These are phyloP conservation scores for Oligia latruncula DNA, from an alignment of 2,888 invertebrate species.

Conservation along the genomic window DNA sequence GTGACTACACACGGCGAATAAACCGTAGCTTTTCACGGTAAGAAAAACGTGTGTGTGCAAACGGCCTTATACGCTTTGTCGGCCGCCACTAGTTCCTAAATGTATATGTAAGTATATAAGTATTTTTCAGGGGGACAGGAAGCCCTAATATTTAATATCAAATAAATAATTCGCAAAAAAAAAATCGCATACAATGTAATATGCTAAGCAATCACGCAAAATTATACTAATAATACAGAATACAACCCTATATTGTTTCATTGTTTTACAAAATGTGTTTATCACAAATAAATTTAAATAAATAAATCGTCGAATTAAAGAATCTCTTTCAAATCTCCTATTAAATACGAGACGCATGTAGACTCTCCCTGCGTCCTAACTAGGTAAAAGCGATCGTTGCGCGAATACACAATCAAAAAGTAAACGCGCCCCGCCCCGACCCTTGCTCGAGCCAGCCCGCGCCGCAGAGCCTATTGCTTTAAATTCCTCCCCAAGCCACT, in stretches of 20 bases:
- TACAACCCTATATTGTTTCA: slow-evolving; percentile 21
- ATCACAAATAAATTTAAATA: slow-evolving; percentile 40
- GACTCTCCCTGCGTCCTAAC: background rate
- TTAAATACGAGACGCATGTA: background rate
- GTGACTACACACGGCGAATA: no score
- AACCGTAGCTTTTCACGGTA: background rate
- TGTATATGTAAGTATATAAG: background rate
- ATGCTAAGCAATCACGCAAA: slow-evolving; percentile 8
- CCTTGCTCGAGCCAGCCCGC: background rate
- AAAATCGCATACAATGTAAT: slow-evolving; percentile 9
- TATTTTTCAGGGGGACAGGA: background rate
- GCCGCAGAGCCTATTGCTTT: background rate
- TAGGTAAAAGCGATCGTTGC: background rate
- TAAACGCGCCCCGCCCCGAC: background rate
- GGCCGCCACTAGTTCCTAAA: background rate
- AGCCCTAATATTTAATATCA: background rate
- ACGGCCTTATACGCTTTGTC: background rate
- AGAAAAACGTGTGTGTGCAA: background rate
- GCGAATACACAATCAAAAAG: background rate
- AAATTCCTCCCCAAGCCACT: background rate
- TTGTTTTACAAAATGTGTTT: slow-evolving; percentile 36
- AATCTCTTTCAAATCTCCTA: slow-evolving; percentile 23
- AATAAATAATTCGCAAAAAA: background rate
- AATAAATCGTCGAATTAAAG: slow-evolving; percentile 10
- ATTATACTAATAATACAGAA: slow-evolving; percentile 36